These are phyloP conservation scores for Elgonia sp. DNA, from an alignment of 2,888 invertebrate species.

Conservation along the genomic window DNA sequence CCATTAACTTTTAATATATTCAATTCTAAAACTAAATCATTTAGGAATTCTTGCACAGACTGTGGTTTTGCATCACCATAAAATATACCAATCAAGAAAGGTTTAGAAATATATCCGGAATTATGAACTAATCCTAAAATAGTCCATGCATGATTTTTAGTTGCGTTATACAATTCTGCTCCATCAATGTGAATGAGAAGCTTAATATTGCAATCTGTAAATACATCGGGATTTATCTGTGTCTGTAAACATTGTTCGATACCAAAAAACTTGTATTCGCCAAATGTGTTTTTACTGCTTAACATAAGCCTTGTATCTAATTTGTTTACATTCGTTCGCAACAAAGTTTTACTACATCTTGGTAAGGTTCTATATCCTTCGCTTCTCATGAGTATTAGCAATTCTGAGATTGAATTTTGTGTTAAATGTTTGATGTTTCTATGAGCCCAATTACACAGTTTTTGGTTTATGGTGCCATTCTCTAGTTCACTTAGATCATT, in stretches of 20 bases:
- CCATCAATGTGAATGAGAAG: constrained; percentile 49
- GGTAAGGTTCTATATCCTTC: constrained; percentile 38
- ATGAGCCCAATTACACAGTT: constrained; percentile 39
- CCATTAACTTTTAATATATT: constrained; percentile 19
- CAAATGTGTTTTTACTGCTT: constrained; percentile 25
- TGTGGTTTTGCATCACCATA: constrained; percentile 44
- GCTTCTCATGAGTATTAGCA: constrained; percentile 34
- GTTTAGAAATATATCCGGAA: constrained; percentile 52
- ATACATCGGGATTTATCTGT: constrained; percentile 18
- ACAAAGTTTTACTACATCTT: constrained; percentile 44
- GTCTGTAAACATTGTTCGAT: constrained; percentile 3
- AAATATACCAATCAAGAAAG: constrained; percentile 46
- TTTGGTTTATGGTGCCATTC: constrained; percentile 30
- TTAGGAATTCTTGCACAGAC: constrained; percentile 9
- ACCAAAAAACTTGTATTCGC: constrained; percentile 45
- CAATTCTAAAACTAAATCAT: constrained; percentile 20
- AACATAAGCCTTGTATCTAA: constrained; percentile 9
- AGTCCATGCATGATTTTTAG: constrained; percentile 38
- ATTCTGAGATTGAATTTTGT: constrained; percentile 8
- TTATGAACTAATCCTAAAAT: constrained; percentile 53
- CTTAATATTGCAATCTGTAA: constrained; percentile 25
- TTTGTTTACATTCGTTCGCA: constrained; percentile 12
- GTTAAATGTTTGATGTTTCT: constrained; percentile 26
- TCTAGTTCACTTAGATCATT: constrained; percentile 31
- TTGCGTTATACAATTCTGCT: constrained; percentile 26